These are phyloP conservation scores for Plemyria rubiginata DNA, from an alignment of 2,888 invertebrate genomes.

Conservation along the genomic window DNA sequence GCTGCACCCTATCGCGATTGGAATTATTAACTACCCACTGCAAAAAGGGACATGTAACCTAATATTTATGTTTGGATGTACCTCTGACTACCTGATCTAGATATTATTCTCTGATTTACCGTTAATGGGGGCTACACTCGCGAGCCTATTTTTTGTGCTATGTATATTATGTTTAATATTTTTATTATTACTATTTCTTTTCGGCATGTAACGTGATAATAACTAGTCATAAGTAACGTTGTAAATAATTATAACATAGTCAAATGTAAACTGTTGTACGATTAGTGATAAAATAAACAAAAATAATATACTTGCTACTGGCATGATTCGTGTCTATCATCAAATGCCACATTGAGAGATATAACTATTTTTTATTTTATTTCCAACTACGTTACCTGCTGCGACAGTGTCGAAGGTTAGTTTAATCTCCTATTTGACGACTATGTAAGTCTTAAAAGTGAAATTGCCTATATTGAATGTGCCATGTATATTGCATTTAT, in stretches of 20 bases:
- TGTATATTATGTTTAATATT: conserved; percentile 35
- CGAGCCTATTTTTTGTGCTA: conserved; percentile 26
- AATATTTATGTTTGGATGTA: no score
- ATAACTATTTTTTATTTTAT: not conserved
- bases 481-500: conserved; percentile 71
- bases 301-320: conserved; percentile 44
- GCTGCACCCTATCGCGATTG: no score
- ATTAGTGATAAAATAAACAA: conserved; percentile 55
- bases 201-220: conserved; percentile 82
- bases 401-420: conserved; percentile 27
- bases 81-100: no score
- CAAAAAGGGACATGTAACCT: no score
- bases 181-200: conserved; percentile 41
- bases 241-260: conserved; percentile 73
- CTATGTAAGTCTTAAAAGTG: conserved; percentile 46
- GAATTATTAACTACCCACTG: no score
- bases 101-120: no score
- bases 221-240: conserved; percentile 74
- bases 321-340: not conserved
- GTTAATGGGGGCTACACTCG: conserved; percentile 4
- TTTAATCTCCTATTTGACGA: not conserved
- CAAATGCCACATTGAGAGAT: not conserved
- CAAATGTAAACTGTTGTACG: conserved; percentile 57
- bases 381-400: not conserved
- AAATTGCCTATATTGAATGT: conserved; percentile 61